A percentile compares a stretch with the other conserved stretches of the same genome.
Evolutionary conservation across 2,888 invertebrate species (phyloP).

Genomic region (Orthosia cruda): DNA sequence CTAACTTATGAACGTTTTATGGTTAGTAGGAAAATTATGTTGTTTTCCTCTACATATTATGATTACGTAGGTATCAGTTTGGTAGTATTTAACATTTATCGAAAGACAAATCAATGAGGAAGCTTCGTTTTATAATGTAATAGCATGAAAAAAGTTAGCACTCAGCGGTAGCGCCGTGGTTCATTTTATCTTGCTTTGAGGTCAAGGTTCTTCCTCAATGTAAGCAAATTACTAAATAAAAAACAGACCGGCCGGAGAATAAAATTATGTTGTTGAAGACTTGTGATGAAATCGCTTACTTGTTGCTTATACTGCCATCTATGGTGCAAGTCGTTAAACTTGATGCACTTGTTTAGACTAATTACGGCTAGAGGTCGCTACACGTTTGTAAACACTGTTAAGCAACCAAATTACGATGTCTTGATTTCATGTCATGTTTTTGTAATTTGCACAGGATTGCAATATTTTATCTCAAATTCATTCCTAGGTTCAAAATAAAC

Average conservation of each 20-base stretch:
- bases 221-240: constrained; percentile 16
- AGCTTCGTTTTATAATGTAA: not conserved
- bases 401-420: not conserved
- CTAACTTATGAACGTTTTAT: not conserved
- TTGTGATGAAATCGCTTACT: not conserved
- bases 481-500: not conserved
- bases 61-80: not conserved
- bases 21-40: not conserved
- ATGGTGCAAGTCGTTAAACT: not conserved
- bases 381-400: constrained; percentile 15
- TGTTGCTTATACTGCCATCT: constrained; percentile 32
- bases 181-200: constrained; percentile 34
- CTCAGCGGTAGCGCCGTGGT: not conserved
- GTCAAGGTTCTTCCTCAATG: constrained; percentile 42
- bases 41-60: not conserved
- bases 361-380: constrained; percentile 39
- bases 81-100: not conserved
- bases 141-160: not conserved
- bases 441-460: not conserved
- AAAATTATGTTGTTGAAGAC: not conserved
- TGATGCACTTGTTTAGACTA: not conserved
- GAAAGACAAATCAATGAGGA: not conserved
- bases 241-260: not conserved
- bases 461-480: too few species aligned
- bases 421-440: constrained; percentile 21